Evolutionary conservation across 2,113 vertebrate genomes (phyloP).

Genomic region (Cinclus cinclus): DNA sequence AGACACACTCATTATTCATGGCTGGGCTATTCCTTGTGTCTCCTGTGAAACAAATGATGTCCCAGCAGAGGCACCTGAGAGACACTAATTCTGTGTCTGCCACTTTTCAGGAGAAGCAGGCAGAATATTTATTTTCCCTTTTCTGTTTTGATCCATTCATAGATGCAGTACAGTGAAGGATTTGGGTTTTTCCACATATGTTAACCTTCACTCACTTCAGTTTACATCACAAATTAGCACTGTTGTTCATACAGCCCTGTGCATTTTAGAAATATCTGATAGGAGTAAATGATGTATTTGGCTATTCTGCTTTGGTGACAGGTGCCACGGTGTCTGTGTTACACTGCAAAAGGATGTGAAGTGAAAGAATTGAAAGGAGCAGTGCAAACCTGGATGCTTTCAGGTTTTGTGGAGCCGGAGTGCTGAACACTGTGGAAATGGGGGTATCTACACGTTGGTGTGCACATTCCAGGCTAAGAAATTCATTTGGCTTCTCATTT

Average conservation of each 20-base stretch:
- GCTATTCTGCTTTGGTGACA: background rate
- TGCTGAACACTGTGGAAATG: background rate
- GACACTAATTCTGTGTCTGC: background rate
- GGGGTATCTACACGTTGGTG: fast-evolving
- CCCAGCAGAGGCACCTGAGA: background rate
- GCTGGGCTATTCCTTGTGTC: background rate
- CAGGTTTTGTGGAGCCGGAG: background rate
- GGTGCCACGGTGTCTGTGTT: background rate
- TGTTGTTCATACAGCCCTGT: background rate
- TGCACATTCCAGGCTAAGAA: background rate
- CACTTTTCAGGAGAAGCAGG: background rate
- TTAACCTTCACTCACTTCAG: background rate
- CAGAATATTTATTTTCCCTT: background rate
- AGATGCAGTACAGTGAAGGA: background rate
- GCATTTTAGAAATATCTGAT: background rate
- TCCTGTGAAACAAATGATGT: background rate
- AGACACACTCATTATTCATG: background rate
- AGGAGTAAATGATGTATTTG: background rate
- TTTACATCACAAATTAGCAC: background rate
- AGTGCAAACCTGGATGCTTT: background rate
- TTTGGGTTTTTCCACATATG: background rate
- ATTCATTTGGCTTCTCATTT: background rate
- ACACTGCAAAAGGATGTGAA: background rate
- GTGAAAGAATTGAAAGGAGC: background rate
- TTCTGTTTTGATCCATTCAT: background rate